phyloP scores from a whole-genome alignment of 2,797 vertebrate genomes.

The Telmatherina bonti region DNA sequence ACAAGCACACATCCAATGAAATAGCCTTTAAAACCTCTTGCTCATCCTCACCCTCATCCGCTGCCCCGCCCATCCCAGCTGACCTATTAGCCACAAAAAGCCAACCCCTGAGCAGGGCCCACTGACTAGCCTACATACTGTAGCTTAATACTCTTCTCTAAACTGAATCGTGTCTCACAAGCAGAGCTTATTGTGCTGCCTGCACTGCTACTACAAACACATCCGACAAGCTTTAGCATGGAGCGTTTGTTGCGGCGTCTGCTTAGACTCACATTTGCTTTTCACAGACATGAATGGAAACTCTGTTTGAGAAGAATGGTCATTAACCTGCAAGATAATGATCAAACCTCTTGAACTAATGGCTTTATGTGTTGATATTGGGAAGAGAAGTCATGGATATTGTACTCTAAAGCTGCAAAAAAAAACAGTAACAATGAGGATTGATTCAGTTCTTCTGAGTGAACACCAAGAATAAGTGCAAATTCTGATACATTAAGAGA shows the following conservation, averaged over 20 bases:
- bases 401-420: not conserved
- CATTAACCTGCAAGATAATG: not conserved
- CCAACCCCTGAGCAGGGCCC: slow-evolving; percentile 51
- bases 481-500: slow-evolving; percentile 6
- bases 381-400: not conserved
- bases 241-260: not conserved
- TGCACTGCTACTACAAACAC: slow-evolving; percentile 31
- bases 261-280: not conserved
- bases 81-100: slow-evolving; percentile 70
- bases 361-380: not conserved
- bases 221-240: slow-evolving; percentile 15
- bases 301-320: not conserved
- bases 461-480: not conserved
- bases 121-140: slow-evolving; percentile 56
- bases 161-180: slow-evolving; percentile 52
- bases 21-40: slow-evolving; percentile 58
- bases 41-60: slow-evolving; percentile 66
- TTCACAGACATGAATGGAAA: not conserved
- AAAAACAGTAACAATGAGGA: not conserved
- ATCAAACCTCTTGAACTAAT: too few species aligned
- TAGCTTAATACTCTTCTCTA: slow-evolving; percentile 61
- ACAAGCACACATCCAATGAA: slow-evolving; percentile 43
- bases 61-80: slow-evolving; percentile 57
- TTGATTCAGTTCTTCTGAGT: not conserved
- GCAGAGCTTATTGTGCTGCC: slow-evolving; percentile 42